Conservation (phyloP, 2,797 vertebrate species). For the Sebastes miniatus region DNA sequence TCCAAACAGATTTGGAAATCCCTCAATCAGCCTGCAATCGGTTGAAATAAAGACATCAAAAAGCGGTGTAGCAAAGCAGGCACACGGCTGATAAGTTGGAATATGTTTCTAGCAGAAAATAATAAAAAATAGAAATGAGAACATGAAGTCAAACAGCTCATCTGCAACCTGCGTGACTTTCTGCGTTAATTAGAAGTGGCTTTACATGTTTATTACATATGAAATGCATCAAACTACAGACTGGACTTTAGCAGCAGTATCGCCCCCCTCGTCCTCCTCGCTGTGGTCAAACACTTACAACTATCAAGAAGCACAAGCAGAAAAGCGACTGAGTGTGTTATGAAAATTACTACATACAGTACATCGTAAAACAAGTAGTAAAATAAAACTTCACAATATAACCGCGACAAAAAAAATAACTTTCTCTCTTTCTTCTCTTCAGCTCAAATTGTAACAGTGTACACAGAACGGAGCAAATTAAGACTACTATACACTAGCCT, state of each 20-base stretch:
- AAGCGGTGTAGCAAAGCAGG: not conserved
- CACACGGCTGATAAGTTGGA: not conserved
- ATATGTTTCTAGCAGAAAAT: slow-evolving; percentile 10
- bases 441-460: slow-evolving; percentile 57
- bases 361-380: slow-evolving; percentile 47
- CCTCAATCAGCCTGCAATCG: not conserved
- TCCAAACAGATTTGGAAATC: slow-evolving; percentile 4
- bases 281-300: slow-evolving; percentile 22
- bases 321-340: slow-evolving; percentile 40
- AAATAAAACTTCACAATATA: slow-evolving; percentile 61
- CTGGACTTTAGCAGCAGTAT: slow-evolving; percentile 52
- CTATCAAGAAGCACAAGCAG: slow-evolving; percentile 20
- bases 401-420: slow-evolving; percentile 49
- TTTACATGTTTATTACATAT: slow-evolving; percentile 22
- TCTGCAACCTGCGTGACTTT: not conserved
- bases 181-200: not conserved
- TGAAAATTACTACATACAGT: slow-evolving; percentile 47
- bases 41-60: slow-evolving; percentile 10
- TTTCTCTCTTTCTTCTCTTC: slow-evolving; percentile 19
- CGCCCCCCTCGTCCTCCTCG: not conserved
- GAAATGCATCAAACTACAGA: slow-evolving; percentile 39
- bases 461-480: slow-evolving; percentile 61
- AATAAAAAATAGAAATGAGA: not conserved
- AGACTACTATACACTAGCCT: slow-evolving; percentile 55
- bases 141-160: slow-evolving; percentile 6